These are phyloP conservation scores for Stichodactyla helianthus DNA, from an alignment of 64 coral and sea anemone species.

Conservation along the genomic window DNA sequence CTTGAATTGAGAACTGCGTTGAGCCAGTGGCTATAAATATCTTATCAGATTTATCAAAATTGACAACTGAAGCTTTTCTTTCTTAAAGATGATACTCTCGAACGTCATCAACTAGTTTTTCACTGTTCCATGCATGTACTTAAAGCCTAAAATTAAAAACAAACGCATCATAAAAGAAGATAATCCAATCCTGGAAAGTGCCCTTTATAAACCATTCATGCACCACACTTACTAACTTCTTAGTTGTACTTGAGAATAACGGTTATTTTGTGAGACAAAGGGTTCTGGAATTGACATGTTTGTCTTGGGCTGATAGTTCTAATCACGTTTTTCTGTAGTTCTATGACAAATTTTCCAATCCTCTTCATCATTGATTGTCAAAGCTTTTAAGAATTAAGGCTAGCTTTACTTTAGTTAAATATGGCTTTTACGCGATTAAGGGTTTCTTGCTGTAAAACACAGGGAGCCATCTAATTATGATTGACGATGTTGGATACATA, in stretches of 20 bases:
- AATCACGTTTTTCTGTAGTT: neutral
- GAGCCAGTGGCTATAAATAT: no score
- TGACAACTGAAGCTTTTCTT: no score
- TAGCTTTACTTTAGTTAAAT: neutral
- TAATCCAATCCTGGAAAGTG: no score
- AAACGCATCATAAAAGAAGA: no score
- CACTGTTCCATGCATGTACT: no score
- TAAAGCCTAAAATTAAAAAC: no score
- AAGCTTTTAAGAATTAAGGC: neutral
- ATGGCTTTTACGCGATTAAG: neutral
- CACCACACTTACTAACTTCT: neutral
- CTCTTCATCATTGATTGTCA: neutral
- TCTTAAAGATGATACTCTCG: no score
- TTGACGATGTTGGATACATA: no score
- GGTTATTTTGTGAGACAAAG: neutral
- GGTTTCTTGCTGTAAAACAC: neutral
- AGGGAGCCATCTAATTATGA: neutral
- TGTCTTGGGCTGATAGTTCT: neutral
- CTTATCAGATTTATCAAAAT: no score
- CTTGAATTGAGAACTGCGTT: no score
- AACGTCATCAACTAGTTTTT: no score
- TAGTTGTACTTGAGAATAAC: neutral
- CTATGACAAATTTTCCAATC: neutral
- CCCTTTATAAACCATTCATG: neutral
- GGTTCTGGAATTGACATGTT: neutral